Base-by-base conservation (phyloP, 35 echinoderm and acorn worm species). In the Apostichopus parvimensis region DNA sequence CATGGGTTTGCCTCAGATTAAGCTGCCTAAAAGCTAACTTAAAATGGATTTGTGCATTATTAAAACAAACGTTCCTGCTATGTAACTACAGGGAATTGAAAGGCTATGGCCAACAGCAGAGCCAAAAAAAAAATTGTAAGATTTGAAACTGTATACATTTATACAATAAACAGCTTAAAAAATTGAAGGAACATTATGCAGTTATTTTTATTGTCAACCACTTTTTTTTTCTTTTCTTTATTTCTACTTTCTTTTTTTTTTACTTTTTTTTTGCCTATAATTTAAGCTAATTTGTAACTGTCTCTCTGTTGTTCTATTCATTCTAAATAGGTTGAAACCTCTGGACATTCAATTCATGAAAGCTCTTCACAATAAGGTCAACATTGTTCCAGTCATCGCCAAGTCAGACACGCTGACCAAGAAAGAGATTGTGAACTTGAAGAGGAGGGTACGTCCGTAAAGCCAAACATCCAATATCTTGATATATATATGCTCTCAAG, bases 301-400 rank as follows among this genome's bases (percentile, higher is more conserved):
- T 24, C 79, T 17, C 79, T 24, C 71, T 75, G 8, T 18, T 75
- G 6, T 14, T 4, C 17, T 22, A 20, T 2, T 0, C 17, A 7
- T 15, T 87, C 88, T 56, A 54, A 15, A 64, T 25, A 99, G 97
- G 12, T 61, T 99, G 83, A 99, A 99, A 77, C 97, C 97, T 12
- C 79, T 99, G 68, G 97, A 99, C 85, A 89, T 94, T 8, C 86
- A 99, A 77, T 99, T 99, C 87, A 99, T 99, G 95, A 95, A 94
- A 80, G 95, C 97, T 12, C 88, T 99, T 0, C 97, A 99, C 73
- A 94, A 94, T 92, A 99, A 99, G 80, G 97, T 99, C 66, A 99
- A 99, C 87, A 94, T 99, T 80, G 97, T 99, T 5, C 97, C 97
- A 23, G 97, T 99, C 57, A 99, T 99, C 66, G 97, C 97, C 72